A percentile compares a stretch with the other conserved stretches of the same genome.
phyloP scores from a whole-genome alignment of 2,113 vertebrate species.

The Caracal caracal region DNA sequence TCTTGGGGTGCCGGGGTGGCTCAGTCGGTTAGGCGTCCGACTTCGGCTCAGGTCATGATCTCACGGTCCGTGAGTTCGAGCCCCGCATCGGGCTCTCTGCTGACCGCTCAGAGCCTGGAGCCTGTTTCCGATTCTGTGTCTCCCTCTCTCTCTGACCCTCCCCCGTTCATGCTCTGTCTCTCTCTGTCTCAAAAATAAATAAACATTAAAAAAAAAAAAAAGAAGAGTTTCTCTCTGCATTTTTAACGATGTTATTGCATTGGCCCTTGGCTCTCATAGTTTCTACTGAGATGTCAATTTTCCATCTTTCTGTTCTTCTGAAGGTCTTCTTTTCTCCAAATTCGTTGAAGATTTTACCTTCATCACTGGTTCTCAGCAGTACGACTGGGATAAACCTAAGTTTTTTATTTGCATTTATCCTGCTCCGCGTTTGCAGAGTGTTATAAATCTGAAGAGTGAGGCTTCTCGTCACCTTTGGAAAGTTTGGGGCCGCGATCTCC shows the following conservation, averaged over 20 bases:
- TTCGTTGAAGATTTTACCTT: constrained; percentile 7
- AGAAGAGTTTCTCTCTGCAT: neutral
- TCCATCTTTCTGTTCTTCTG: neutral
- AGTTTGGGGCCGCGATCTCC: neutral
- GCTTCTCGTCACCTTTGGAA: neutral
- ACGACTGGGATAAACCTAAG: neutral
- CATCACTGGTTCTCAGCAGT: neutral
- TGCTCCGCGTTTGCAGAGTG: neutral
- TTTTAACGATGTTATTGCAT: neutral
- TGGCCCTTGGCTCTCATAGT: neutral
- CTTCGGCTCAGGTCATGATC: too few relatives aligned
- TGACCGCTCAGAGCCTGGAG: too few relatives aligned
- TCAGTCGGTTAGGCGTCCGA: too few relatives aligned
- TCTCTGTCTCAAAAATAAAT: too few relatives aligned
- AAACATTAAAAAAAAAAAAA: too few relatives aligned
- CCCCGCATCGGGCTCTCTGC: too few relatives aligned
- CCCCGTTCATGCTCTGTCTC: too few relatives aligned
- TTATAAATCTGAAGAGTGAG: neutral
- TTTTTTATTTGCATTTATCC: constrained; percentile 6
- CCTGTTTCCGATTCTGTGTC: too few relatives aligned
- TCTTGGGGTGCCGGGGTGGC: too few relatives aligned
- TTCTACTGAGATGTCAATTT: neutral
- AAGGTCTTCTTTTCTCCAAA: neutral
- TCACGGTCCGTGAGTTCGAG: too few relatives aligned
- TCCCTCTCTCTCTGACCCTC: too few relatives aligned